These are phyloP conservation scores for Drosophila erecta DNA, from an alignment of 1,140 invertebrate species.

Conservation along the genomic window DNA sequence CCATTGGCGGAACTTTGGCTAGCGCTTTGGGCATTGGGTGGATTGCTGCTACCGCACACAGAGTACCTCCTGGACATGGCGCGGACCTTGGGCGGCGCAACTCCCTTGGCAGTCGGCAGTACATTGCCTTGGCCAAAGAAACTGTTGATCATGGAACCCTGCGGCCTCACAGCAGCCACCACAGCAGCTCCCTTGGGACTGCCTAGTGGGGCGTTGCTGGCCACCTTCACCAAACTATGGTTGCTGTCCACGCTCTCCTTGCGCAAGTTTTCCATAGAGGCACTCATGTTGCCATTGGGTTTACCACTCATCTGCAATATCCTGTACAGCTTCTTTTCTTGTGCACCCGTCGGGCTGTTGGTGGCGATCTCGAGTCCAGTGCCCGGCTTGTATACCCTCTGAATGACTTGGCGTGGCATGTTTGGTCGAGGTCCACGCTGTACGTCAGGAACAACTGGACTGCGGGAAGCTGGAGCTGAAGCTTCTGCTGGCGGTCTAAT, in stretches of 20 bases:
- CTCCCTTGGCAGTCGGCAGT: background rate
- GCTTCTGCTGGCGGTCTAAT: background rate
- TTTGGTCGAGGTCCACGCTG: background rate
- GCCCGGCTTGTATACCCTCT: constrained; percentile 16
- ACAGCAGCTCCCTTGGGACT: constrained; percentile 9
- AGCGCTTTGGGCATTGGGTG: background rate
- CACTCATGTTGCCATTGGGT: background rate
- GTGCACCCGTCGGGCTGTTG: background rate
- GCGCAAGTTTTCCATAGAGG: constrained; percentile 18
- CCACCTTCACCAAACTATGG: background rate
- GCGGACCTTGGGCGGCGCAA: constrained; percentile 17
- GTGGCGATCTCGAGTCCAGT: background rate
- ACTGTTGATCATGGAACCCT: constrained; percentile 19
- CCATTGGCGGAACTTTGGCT: background rate
- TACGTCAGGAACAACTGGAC: background rate
- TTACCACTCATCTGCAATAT: constrained; percentile 38
- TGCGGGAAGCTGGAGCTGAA: background rate
- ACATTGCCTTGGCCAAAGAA: constrained; percentile 14
- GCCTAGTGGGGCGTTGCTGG: background rate
- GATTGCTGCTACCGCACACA: constrained; percentile 45
- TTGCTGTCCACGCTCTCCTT: constrained; percentile 51
- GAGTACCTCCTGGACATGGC: constrained; percentile 56
- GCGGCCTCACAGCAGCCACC: constrained; percentile 18
- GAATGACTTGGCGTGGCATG: constrained; percentile 10
- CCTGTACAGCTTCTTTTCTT: constrained; percentile 47